phyloP scores from a whole-genome alignment of 2,113 vertebrate genomes.

The Proteles cristata region DNA sequence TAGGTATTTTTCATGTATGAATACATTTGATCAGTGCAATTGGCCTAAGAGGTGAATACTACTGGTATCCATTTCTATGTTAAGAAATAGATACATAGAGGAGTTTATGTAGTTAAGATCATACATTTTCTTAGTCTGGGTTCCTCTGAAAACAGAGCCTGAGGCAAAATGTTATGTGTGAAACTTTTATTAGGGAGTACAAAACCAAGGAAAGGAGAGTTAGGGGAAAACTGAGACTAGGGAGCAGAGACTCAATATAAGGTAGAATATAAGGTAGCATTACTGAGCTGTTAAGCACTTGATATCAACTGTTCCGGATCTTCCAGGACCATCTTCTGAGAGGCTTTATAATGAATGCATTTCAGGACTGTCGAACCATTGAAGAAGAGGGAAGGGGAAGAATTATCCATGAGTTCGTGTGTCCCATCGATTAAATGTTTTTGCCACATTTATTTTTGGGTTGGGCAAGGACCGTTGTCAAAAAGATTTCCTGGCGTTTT shows the following conservation, averaged over 20 bases:
- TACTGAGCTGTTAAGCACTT: background rate
- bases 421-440: background rate
- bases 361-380: background rate
- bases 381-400: background rate
- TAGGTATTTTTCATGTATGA: background rate
- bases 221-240: background rate
- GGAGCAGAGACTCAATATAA: background rate
- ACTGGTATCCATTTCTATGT: background rate
- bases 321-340: background rate
- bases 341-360: background rate
- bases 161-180: background rate
- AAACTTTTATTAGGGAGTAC: background rate
- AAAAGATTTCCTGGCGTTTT: background rate
- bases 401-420: background rate
- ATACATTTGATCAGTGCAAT: background rate
- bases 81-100: background rate
- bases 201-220: background rate
- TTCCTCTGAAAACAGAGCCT: conserved; percentile 23
- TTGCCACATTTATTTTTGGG: background rate
- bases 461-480: background rate
- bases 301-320: background rate
- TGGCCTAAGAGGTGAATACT: background rate
- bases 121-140: background rate
- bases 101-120: background rate
- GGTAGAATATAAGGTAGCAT: background rate